Evolutionary conservation across 1,140 invertebrate genomes (phyloP).

Genomic region (Drosophila pallidifrons): DNA sequence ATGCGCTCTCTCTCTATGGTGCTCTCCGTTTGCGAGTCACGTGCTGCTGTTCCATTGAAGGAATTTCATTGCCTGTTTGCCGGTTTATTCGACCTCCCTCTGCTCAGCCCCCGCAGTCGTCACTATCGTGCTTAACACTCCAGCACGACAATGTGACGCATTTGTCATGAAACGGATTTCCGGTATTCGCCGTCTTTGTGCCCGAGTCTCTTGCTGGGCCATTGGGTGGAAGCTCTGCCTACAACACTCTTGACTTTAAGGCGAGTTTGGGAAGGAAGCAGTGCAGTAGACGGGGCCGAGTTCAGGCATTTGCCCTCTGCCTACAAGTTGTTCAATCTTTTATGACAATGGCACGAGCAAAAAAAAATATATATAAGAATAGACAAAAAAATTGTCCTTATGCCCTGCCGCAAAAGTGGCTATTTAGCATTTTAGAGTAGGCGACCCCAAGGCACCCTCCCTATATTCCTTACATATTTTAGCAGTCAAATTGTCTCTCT

Average conservation of each 20-base stretch:
- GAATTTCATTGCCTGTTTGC: conserved; percentile 76
- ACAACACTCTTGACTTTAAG: conserved; percentile 66
- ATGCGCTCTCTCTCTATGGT: conserved; percentile 7
- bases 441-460: conserved; percentile 21
- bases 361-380: conserved; percentile 23
- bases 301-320: conserved; percentile 35
- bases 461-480: not conserved
- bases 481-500: conserved; percentile 23
- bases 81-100: conserved; percentile 54
- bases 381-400: conserved; percentile 45
- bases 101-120: not conserved
- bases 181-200: conserved; percentile 73
- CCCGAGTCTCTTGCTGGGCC: conserved; percentile 8
- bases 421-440: conserved; percentile 83
- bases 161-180: conserved; percentile 83
- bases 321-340: conserved; percentile 77
- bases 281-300: not conserved
- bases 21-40: conserved; percentile 57
- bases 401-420: conserved; percentile 78
- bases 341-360: conserved; percentile 59
- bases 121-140: conserved; percentile 61
- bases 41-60: conserved; percentile 74
- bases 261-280: not conserved
- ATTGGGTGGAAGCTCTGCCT: conserved; percentile 10
- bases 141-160: conserved; percentile 71